Evolutionary conservation across 2,797 vertebrate species (phyloP).

Genomic region (Morus bassanus): DNA sequence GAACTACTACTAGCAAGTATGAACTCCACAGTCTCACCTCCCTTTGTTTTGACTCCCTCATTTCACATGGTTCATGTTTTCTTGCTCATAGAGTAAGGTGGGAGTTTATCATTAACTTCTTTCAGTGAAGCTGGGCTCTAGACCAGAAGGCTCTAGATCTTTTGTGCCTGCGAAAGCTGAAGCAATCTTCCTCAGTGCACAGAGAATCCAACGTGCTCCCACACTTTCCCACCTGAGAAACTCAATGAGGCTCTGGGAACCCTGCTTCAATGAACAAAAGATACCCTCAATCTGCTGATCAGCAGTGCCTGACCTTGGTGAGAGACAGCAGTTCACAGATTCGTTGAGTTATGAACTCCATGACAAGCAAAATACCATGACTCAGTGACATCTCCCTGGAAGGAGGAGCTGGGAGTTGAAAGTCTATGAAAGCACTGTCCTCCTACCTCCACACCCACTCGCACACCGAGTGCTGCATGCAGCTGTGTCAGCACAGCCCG

Average conservation of each 20-base stretch:
- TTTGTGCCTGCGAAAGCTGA: background rate
- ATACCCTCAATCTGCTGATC: background rate
- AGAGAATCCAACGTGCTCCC: background rate
- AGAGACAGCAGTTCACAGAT: background rate
- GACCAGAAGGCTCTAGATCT: background rate
- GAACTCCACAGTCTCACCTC: background rate
- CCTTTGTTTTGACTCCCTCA: background rate
- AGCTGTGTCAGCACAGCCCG: background rate
- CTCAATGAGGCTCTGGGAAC: background rate
- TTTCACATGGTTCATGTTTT: background rate
- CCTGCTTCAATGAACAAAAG: background rate
- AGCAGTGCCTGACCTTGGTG: background rate
- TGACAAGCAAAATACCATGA: background rate
- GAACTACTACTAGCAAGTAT: background rate
- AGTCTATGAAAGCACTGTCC: background rate
- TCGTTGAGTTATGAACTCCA: background rate
- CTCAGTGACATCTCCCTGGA: background rate
- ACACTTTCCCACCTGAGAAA: background rate
- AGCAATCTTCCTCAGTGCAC: background rate
- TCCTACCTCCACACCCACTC: background rate
- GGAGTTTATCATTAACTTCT: background rate
- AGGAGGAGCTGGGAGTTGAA: background rate
- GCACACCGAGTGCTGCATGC: rapidly evolving
- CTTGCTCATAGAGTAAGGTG: background rate
- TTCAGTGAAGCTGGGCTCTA: background rate